Conservation (phyloP, 1,140 invertebrate species). For the Charaxes varanes region DNA sequence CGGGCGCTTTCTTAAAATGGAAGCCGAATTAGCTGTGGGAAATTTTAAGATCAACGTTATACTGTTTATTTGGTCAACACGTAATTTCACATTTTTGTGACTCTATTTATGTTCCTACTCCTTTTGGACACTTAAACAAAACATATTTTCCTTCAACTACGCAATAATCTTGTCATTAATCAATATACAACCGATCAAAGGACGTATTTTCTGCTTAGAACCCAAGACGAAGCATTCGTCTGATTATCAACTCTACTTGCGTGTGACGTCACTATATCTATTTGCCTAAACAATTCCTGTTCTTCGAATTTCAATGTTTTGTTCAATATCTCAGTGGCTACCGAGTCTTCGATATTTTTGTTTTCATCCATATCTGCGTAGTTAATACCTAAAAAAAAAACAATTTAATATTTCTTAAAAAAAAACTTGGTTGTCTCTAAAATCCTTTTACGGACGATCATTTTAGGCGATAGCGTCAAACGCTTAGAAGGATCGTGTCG, state of each 20-base stretch:
- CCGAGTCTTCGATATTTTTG: slow-evolving; percentile 40
- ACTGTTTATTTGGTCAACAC: slow-evolving; percentile 4
- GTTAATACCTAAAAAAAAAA: too few species aligned
- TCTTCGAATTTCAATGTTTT: slow-evolving; percentile 42
- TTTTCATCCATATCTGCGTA: slow-evolving; percentile 39
- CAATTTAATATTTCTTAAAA: too few species aligned
- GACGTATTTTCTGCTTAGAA: too few species aligned
- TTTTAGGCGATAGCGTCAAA: too few species aligned
- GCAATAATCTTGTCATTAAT: too few species aligned
- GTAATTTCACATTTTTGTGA: slow-evolving; percentile 15
- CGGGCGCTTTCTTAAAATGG: slow-evolving; percentile 35
- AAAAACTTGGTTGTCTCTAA: too few species aligned
- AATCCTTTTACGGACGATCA: too few species aligned
- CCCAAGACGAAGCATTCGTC: slow-evolving; percentile 46
- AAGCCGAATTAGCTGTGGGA: slow-evolving; percentile 27
- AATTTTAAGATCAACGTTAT: slow-evolving; percentile 16
- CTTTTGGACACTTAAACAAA: too few species aligned
- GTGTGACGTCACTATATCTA: slow-evolving; percentile 36
- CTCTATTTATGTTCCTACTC: too few species aligned
- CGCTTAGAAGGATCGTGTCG: too few species aligned
- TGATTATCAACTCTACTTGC: slow-evolving; percentile 50
- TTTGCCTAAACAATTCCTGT: slow-evolving; percentile 35
- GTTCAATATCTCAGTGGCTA: slow-evolving; percentile 45
- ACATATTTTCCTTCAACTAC: too few species aligned
- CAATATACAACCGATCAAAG: too few species aligned